These are phyloP conservation scores for Ovibos moschatus DNA, from an alignment of 2,113 vertebrate genomes.

Conservation along the genomic window DNA sequence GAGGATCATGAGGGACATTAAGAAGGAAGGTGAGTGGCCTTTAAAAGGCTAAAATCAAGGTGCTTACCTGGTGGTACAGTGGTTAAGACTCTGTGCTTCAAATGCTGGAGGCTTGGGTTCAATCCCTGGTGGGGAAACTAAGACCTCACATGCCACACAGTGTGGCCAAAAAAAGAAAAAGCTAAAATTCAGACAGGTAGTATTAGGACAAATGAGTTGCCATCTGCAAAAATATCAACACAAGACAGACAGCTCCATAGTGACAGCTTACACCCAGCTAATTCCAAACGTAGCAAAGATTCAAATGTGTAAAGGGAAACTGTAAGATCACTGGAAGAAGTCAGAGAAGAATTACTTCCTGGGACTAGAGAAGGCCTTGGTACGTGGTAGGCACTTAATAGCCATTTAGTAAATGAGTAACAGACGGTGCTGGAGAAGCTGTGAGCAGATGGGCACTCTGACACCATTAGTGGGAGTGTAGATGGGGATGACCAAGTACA, in stretches of 20 bases:
- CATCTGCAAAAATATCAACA: neutral
- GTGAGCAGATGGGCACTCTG: neutral
- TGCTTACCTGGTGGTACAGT: neutral
- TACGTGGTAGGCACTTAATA: neutral
- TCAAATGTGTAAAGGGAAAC: neutral
- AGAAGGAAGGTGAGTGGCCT: neutral
- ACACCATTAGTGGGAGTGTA: too few relatives aligned
- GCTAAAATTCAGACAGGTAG: neutral
- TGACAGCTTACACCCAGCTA: too few relatives aligned
- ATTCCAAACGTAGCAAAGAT: neutral
- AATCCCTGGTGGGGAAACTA: neutral
- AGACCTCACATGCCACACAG: neutral
- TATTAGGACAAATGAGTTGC: neutral
- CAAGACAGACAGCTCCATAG: neutral
- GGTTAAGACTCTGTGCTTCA: neutral
- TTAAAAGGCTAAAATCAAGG: neutral
- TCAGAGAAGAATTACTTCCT: neutral
- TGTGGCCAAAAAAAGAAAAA: neutral
- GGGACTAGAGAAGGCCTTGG: neutral
- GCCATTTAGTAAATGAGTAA: neutral
- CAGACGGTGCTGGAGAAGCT: fast-evolving
- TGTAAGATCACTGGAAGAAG: neutral
- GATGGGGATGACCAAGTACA: neutral
- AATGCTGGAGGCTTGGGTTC: neutral
- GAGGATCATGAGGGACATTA: neutral